phyloP scores from a whole-genome alignment of 2,888 invertebrate species.

The Rotaria socialis region DNA sequence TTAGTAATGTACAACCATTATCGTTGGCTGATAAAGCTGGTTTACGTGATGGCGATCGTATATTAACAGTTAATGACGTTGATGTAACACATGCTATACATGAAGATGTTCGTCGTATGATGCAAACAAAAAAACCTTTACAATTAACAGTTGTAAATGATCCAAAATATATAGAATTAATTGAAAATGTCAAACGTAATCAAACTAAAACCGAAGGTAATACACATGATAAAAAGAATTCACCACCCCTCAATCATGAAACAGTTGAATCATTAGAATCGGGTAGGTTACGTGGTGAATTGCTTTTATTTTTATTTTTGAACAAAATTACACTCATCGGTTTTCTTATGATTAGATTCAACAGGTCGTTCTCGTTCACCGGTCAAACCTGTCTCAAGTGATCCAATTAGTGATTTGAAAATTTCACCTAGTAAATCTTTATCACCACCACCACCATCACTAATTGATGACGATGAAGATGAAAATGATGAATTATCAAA shows the following conservation, averaged over 20 bases:
- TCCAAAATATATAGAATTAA: conserved; percentile 30
- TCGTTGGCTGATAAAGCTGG: conserved; percentile 25
- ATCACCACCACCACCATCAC: not conserved
- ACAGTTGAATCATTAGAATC: too few species aligned
- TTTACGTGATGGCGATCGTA: conserved; percentile 30
- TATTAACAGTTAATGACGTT: not conserved
- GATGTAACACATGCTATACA: not conserved
- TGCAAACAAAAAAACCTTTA: conserved; percentile 3
- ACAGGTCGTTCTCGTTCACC: not conserved
- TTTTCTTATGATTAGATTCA: not conserved
- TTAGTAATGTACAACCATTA: conserved; percentile 1
- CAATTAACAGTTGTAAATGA: not conserved
- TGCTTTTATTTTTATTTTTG: not conserved
- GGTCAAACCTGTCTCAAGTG: not conserved
- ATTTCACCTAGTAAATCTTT: not conserved
- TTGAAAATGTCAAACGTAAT: not conserved
- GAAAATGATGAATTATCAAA: not conserved
- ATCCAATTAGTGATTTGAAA: not conserved
- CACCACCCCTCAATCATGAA: not conserved
- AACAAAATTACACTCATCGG: not conserved
- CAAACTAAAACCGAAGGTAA: not conserved
- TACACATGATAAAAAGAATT: not conserved
- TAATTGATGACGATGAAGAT: too few species aligned
- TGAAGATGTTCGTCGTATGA: conserved; percentile 21
- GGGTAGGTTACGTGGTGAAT: not conserved